Base-by-base conservation (phyloP, 2,888 invertebrate species). In the Sphecodes monilicornis region DNA sequence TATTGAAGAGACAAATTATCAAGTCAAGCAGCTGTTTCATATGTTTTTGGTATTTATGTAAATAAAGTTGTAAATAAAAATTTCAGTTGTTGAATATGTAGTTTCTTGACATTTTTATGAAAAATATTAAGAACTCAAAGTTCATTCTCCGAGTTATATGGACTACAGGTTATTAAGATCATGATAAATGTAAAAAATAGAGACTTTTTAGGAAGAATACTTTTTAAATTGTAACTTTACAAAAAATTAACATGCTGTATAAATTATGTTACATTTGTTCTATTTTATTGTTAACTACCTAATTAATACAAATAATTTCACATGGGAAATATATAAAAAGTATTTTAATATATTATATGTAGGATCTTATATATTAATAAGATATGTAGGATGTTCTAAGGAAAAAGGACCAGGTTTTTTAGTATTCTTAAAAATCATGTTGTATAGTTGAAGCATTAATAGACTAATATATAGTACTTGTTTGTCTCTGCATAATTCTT, bases 1-100 rank as follows among this genome's bases (percentile, higher is more conserved):
- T 29, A 54, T 18, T 16, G n/a, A 54, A 26, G 64, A 54, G 32
- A 54, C 41, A 64, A 54, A 70, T 64, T 29, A 71, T 32, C 29
- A 22, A 64, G 16, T 76, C 22, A 32, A n/a, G 50, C 39, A 64
- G n/a, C 46, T 18, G 26, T 64, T 82, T 64, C 32, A 50, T 76
- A 66, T 36, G 16, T 69, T 68, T 68, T 36, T 69, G 18, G 16
- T 72, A 26, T 36, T 64, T 76, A 39, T 68, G 29, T 8, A 26
- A 29, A 60, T 68, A 50, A n/a, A 32, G 66, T 26, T 71, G 41
- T 64, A 26, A 68, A 64, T 70, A 16, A 50, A 73, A 29, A 60
- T 11, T 26, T 16, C 22, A 6, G 26, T 2, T 18, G 32, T 68
- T 18, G 13, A 57, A 60, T 16, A 64, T 11, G 36, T 70, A 1